A percentile compares a stretch with the other conserved stretches of the same genome.
Evolutionary conservation across 2,888 invertebrate genomes (phyloP).

Genomic region (Volucella zonaria): DNA sequence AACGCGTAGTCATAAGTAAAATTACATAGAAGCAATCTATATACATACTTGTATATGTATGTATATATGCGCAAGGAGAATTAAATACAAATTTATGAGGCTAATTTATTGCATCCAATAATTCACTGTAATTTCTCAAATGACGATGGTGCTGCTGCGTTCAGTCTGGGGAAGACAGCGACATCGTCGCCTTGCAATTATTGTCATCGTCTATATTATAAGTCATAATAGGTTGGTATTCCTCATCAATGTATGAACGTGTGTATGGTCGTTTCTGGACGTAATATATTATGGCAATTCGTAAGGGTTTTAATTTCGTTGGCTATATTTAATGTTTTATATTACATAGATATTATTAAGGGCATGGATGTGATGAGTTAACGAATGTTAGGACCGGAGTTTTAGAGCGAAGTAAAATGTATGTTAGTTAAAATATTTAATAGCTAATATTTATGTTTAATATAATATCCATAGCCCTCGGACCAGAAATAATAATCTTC

Average conservation of each 20-base stretch:
- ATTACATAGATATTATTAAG: slow-evolving; percentile 10
- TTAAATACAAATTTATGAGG: slow-evolving; percentile 79
- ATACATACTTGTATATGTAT: neutral
- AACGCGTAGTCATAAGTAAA: slow-evolving; percentile 2
- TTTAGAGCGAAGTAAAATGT: neutral
- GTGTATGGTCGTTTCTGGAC: slow-evolving; percentile 21
- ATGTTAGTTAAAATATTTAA: too few species aligned
- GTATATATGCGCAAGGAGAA: slow-evolving; percentile 52
- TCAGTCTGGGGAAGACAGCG: slow-evolving; percentile 44
- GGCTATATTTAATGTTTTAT: slow-evolving; percentile 14
- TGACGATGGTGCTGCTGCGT: slow-evolving; percentile 56
- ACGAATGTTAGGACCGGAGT: neutral
- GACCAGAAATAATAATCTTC: too few species aligned
- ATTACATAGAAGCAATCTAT: slow-evolving; percentile 39
- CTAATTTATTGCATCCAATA: slow-evolving; percentile 79
- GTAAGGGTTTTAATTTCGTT: slow-evolving; percentile 35
- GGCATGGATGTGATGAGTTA: neutral
- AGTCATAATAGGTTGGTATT: slow-evolving; percentile 67
- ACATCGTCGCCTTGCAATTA: slow-evolving; percentile 74
- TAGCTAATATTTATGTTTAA: too few species aligned
- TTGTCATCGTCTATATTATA: slow-evolving; percentile 75
- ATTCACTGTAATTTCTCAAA: slow-evolving; percentile 76
- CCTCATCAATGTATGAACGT: slow-evolving; percentile 8
- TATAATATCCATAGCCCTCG: too few species aligned
- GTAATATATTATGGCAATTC: slow-evolving; percentile 56